Evolutionary conservation across 2,888 invertebrate species (phyloP).

Genomic region (Antheraea assamensis): DNA sequence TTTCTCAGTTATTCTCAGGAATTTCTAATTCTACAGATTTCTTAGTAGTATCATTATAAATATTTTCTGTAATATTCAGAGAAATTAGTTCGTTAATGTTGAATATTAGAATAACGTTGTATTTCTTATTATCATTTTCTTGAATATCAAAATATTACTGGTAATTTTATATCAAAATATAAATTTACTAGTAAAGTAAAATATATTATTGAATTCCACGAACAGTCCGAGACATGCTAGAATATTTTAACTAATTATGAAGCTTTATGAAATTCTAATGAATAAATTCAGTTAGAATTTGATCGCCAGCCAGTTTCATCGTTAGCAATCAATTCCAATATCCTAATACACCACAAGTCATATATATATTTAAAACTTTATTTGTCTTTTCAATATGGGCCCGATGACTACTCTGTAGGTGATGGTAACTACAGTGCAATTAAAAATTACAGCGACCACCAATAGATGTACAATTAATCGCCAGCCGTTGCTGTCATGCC

Average conservation of each 20-base stretch:
- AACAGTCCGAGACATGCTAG: background rate
- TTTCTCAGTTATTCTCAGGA: background rate
- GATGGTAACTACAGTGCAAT: no score
- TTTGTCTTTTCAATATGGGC: background rate
- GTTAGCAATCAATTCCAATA: background rate
- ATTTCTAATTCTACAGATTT: background rate
- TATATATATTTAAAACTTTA: background rate
- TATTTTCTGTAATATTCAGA: background rate
- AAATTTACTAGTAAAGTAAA: background rate
- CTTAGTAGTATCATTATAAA: background rate
- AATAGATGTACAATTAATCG: no score
- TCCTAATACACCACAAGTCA: background rate
- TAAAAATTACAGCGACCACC: no score
- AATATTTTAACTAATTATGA: background rate
- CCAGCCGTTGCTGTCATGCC: no score
- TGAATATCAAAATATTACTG: background rate
- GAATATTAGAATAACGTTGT: background rate
- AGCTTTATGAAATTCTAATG: background rate
- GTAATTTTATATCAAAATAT: background rate
- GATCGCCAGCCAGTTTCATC: background rate
- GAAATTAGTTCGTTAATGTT: background rate
- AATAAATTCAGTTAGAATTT: no score
- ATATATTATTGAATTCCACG: background rate
- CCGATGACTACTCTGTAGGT: no score
- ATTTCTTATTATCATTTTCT: background rate